These are phyloP conservation scores for Cepphus grylle DNA, from an alignment of 2,113 vertebrate genomes.

Conservation along the genomic window DNA sequence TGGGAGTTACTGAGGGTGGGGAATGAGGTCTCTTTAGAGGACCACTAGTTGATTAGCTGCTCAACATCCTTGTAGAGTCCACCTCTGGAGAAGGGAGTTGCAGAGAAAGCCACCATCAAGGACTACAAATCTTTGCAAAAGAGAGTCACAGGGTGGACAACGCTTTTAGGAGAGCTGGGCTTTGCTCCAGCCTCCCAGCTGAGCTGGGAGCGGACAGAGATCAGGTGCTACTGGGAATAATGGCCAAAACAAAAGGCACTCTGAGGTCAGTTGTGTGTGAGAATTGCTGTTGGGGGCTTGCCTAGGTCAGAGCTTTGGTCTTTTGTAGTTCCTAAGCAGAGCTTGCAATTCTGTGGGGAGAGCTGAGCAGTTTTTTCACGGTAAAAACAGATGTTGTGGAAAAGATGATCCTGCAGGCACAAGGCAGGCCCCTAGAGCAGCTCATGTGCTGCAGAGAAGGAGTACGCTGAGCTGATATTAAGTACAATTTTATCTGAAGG, in stretches of 20 bases:
- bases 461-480: neutral
- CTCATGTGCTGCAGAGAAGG: neutral
- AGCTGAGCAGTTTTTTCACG: neutral
- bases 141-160: neutral
- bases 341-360: neutral
- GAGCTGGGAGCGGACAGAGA: neutral
- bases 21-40: neutral
- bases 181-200: conserved; percentile 23
- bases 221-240: conserved; percentile 6
- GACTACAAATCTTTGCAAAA: neutral
- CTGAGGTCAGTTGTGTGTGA: conserved; percentile 16
- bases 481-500: neutral
- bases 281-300: neutral
- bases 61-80: neutral
- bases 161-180: neutral
- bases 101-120: neutral
- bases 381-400: neutral
- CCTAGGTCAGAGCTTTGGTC: neutral
- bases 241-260: neutral
- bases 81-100: neutral
- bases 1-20: neutral
- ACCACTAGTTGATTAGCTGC: neutral
- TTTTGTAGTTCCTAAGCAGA: neutral
- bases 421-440: neutral
- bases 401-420: neutral